These are phyloP conservation scores for Andrena camellia DNA, from an alignment of 2,888 invertebrate species.

Conservation along the genomic window DNA sequence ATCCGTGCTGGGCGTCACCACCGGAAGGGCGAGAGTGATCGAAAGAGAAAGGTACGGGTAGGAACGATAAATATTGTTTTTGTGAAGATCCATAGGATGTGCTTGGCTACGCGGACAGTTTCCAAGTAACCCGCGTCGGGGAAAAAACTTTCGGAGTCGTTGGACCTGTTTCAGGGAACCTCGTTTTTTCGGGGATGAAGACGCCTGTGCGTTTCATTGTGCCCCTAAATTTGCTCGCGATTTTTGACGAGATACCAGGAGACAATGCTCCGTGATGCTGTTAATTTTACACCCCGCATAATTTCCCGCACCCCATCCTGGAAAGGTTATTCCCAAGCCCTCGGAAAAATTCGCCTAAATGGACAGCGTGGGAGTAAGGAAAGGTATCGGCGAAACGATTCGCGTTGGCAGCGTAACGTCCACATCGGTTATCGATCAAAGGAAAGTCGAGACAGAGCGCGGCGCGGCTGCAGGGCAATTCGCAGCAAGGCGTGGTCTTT, in stretches of 20 bases:
- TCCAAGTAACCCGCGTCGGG: conserved; percentile 75
- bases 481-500: conserved; percentile 61
- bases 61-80: conserved; percentile 82
- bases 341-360: neutral
- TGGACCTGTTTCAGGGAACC: conserved; percentile 47
- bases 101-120: conserved; percentile 67
- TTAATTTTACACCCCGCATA: too few relatives aligned
- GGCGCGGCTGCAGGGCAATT: conserved; percentile 43
- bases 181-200: conserved; percentile 32
- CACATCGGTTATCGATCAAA: conserved; percentile 52
- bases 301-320: too few relatives aligned
- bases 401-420: conserved; percentile 21
- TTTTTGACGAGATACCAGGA: neutral
- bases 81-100: conserved; percentile 65
- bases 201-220: conserved; percentile 9
- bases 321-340: too few relatives aligned
- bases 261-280: too few relatives aligned
- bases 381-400: conserved; percentile 15
- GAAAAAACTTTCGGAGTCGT: conserved; percentile 66
- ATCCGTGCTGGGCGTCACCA: conserved; percentile 58
- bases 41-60: conserved; percentile 63
- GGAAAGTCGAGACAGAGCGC: conserved; percentile 37
- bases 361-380: neutral
- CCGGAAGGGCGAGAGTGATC: conserved; percentile 67
- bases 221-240: conserved; percentile 2